These are phyloP conservation scores for Cetonia aurata DNA, from an alignment of 2,888 invertebrate species.

Conservation along the genomic window DNA sequence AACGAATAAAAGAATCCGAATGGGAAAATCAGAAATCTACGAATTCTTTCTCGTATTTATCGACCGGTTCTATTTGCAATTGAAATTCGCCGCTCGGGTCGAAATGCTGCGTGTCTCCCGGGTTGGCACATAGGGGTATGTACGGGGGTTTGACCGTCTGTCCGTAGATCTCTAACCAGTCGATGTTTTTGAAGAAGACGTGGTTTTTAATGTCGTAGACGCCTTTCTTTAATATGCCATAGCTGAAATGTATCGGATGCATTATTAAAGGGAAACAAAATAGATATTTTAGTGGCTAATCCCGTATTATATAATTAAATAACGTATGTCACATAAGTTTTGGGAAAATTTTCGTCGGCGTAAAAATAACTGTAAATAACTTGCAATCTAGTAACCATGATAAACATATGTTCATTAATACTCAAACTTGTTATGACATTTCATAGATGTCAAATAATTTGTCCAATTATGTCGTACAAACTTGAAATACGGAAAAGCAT, in stretches of 20 bases:
- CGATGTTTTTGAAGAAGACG: slow-evolving; percentile 85
- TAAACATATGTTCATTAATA: too few species aligned
- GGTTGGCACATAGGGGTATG: slow-evolving; percentile 69
- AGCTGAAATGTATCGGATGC: slow-evolving; percentile 66
- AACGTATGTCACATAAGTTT: too few species aligned
- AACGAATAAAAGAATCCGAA: background rate
- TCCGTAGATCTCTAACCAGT: slow-evolving; percentile 87
- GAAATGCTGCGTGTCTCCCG: slow-evolving; percentile 81
- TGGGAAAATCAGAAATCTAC: slow-evolving; percentile 71
- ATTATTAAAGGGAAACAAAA: background rate
- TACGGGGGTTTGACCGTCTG: slow-evolving; percentile 77
- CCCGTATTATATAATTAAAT: too few species aligned
- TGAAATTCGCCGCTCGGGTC: slow-evolving; percentile 73
- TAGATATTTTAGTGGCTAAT: too few species aligned
- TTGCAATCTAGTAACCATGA: too few species aligned
- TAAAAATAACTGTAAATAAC: too few species aligned
- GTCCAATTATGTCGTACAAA: too few species aligned
- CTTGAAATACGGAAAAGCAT: too few species aligned
- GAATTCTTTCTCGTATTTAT: slow-evolving; percentile 75
- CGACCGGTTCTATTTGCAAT: slow-evolving; percentile 67
- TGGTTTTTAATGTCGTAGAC: slow-evolving; percentile 90
- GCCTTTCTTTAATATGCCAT: slow-evolving; percentile 88
- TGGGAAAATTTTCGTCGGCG: too few species aligned
- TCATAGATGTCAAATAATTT: too few species aligned
- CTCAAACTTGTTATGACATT: too few species aligned